phyloP scores from a whole-genome alignment of 2,113 vertebrate species.

The Murina feae region DNA sequence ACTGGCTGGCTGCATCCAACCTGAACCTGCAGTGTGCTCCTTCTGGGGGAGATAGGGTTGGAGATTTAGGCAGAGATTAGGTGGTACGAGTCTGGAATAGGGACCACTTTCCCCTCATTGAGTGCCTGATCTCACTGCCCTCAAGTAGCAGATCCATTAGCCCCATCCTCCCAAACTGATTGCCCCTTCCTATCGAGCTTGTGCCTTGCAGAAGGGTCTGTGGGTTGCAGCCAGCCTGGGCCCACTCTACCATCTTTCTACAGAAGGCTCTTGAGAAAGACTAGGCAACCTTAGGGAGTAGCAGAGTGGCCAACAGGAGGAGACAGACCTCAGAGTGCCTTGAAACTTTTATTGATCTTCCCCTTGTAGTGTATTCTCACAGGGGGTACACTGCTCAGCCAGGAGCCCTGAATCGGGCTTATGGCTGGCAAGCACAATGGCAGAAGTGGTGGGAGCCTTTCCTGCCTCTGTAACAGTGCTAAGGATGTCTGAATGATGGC shows the following conservation, averaged over 20 bases:
- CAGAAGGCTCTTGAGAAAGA: background rate
- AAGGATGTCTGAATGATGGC: too few relatives aligned
- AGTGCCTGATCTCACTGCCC: background rate
- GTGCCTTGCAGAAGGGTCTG: background rate
- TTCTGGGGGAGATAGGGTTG: background rate
- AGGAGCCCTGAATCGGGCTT: too few relatives aligned
- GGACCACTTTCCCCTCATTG: background rate
- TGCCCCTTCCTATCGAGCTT: background rate
- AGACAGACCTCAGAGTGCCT: background rate
- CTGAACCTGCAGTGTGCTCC: too few relatives aligned
- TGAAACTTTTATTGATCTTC: background rate
- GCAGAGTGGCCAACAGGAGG: background rate
- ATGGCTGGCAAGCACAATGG: too few relatives aligned
- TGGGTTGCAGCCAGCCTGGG: background rate
- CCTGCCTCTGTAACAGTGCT: too few relatives aligned
- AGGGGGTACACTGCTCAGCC: too few relatives aligned
- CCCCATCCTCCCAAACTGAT: background rate
- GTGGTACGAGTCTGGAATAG: background rate
- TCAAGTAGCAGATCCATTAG: background rate
- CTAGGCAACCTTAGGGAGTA: background rate
- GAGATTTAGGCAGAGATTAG: background rate
- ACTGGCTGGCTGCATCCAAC: background rate
- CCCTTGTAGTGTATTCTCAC: too few relatives aligned
- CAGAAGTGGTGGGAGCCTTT: too few relatives aligned
- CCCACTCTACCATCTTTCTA: background rate